Base-by-base conservation (phyloP, 2,797 vertebrate genomes). In the Spatula clypeata region DNA sequence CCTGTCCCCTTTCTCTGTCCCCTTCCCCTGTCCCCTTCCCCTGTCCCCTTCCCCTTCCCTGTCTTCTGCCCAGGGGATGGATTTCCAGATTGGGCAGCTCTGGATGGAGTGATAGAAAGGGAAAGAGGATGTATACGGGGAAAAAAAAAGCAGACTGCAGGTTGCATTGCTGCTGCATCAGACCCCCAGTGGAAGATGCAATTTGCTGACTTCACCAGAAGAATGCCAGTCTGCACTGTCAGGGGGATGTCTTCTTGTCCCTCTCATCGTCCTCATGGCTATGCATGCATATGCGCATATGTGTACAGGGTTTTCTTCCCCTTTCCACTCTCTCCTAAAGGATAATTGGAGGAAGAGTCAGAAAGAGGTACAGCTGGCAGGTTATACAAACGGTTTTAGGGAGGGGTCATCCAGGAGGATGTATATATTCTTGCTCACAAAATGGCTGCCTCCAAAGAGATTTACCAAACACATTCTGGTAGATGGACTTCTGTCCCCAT, bases 301-400 rank as follows among this genome's bases (percentile, higher is more conserved):
- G 8, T 31, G 32, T 42, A 27, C 0, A 0, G 38, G 57, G 9
- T 49, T 82, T 88, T 91, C 71, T 75, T 67, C 47, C 73, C 54
- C 14, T 5, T 89, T 49, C 62, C 14, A 18, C 57, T 85, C 47
- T 73, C 31, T 95, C 69, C 40, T 73, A 47, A 80, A 88, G 75
- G 20, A 45, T 85, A 88, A 90, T 62, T 79, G 88, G 57, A 93
- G 26, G 62, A 65, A 74, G 53, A 94, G 69, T n/a, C 70, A 45
- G 81, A 84, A 88, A 83, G 86, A 86, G 55, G 67, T 95, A 75
- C 85, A 96, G 77, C 88, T 97, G 96, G 86, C 93, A 91, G 66
- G 82, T 93, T 88, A 80, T 85, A 90, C 66, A 86, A 90, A 93
- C 86, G 86, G 65, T 77, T 94, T 92, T 82, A 83, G 77, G 94